A percentile compares a stretch with the other conserved stretches of the same genome.
These are phyloP conservation scores for Anniella stebbinsi DNA, from an alignment of 2,797 vertebrate species.

Conservation along the genomic window DNA sequence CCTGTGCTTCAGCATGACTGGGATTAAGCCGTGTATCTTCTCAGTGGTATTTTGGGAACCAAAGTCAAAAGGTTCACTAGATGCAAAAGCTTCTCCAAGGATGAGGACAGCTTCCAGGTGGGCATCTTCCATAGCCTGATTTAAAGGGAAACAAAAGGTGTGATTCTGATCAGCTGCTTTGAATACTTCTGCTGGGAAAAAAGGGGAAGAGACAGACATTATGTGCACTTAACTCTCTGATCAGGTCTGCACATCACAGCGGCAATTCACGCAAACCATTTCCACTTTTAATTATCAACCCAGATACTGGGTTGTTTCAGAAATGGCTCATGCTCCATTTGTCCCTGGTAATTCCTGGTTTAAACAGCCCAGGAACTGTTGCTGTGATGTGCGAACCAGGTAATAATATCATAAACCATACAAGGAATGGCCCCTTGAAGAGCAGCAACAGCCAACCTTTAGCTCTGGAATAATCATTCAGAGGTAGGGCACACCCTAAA, in stretches of 20 bases:
- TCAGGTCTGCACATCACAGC: too few relatives aligned
- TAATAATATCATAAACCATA: fast-evolving
- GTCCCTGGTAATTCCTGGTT: too few relatives aligned
- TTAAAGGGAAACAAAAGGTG: constrained; percentile 8
- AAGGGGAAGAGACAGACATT: not conserved
- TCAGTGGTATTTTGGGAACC: constrained; percentile 93
- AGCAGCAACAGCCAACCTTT: not conserved
- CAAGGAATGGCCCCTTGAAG: not conserved
- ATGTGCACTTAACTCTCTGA: not conserved
- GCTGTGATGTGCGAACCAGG: too few relatives aligned
- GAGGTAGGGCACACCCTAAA: not conserved
- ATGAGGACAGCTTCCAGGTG: constrained; percentile 97
- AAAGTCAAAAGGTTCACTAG: constrained; percentile 86
- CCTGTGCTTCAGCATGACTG: constrained; percentile 94
- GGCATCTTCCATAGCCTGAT: constrained; percentile 92
- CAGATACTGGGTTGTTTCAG: too few relatives aligned
- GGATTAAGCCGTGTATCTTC: constrained; percentile 95
- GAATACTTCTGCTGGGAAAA: not conserved
- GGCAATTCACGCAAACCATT: too few relatives aligned
- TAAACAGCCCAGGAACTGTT: too few relatives aligned
- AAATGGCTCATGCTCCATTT: too few relatives aligned
- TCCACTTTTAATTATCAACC: too few relatives aligned
- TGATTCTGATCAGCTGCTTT: not conserved
- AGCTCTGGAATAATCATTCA: not conserved
- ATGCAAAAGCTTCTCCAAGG: constrained; percentile 95